A percentile compares a stretch with the other conserved stretches of the same genome.
Evolutionary conservation across 2,888 invertebrate species (phyloP).

Genomic region (Omphaloscelis lunosa): DNA sequence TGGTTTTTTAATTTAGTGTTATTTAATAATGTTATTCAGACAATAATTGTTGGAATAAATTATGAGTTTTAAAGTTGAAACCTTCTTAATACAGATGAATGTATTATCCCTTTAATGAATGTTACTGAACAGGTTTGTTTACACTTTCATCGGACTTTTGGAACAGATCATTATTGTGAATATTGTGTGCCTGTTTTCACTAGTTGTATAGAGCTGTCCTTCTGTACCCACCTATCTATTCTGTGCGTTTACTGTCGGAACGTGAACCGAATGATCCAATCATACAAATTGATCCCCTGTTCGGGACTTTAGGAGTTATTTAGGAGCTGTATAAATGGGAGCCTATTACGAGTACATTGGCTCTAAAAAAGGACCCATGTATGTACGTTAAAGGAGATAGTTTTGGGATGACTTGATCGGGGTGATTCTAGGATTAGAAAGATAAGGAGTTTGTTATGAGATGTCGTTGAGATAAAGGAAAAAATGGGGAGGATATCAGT

Average conservation of each 20-base stretch:
- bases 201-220: neutral
- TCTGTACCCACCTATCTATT: neutral
- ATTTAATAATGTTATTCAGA: neutral
- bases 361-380: slow-evolving; percentile 7
- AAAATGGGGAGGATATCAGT: neutral
- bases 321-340: slow-evolving; percentile 32
- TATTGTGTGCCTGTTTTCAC: neutral
- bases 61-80: neutral
- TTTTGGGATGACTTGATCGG: slow-evolving; percentile 3
- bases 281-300: slow-evolving; percentile 40
- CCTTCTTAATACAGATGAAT: neutral
- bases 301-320: slow-evolving; percentile 32
- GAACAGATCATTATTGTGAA: too few relatives aligned
- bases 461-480: neutral
- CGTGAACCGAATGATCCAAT: slow-evolving; percentile 38
- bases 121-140: neutral
- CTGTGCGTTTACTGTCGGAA: neutral
- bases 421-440: neutral
- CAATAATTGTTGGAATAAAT: neutral
- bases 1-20: neutral
- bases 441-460: slow-evolving; percentile 21
- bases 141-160: neutral
- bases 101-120: neutral
- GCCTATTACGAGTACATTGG: slow-evolving; percentile 36
- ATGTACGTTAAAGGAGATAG: neutral